Evolutionary conservation across 1,140 invertebrate species (phyloP).

Genomic region (Sarcophaga bullata): DNA sequence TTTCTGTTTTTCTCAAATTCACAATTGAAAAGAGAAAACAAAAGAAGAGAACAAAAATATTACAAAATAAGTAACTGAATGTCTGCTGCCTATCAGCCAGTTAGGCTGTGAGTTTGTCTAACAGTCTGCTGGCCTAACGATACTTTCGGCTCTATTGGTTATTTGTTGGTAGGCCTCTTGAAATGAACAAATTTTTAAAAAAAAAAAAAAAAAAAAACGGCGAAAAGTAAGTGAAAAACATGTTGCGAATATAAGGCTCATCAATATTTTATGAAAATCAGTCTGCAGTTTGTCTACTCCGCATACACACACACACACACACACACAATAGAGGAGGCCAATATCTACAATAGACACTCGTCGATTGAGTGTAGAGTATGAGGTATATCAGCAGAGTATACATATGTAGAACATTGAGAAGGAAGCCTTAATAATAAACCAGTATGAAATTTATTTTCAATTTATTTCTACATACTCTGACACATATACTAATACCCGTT

Average conservation of each 20-base stretch:
- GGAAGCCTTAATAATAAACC: conserved; percentile 22
- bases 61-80: background rate
- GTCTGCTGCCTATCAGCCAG: background rate
- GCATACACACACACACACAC: too few relatives aligned
- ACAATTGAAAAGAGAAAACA: background rate
- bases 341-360: background rate
- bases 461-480: conserved; percentile 25
- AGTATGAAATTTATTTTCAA: conserved; percentile 35
- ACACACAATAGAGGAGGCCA: conserved; percentile 37
- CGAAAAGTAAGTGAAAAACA: conserved; percentile 48
- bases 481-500: background rate
- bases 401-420: background rate
- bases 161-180: background rate
- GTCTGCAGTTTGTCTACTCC: conserved; percentile 49
- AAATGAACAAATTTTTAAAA: background rate
- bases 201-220: background rate
- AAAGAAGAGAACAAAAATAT: conserved; percentile 17
- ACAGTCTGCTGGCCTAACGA: background rate
- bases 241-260: conserved; percentile 63
- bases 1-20: too few relatives aligned
- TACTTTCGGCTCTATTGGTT: too few relatives aligned
- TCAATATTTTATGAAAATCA: conserved; percentile 64
- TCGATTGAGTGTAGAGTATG: background rate
- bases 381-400: background rate
- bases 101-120: background rate